Conservation (phyloP, 2,113 vertebrate species). For the Eonycteris spelaea region DNA sequence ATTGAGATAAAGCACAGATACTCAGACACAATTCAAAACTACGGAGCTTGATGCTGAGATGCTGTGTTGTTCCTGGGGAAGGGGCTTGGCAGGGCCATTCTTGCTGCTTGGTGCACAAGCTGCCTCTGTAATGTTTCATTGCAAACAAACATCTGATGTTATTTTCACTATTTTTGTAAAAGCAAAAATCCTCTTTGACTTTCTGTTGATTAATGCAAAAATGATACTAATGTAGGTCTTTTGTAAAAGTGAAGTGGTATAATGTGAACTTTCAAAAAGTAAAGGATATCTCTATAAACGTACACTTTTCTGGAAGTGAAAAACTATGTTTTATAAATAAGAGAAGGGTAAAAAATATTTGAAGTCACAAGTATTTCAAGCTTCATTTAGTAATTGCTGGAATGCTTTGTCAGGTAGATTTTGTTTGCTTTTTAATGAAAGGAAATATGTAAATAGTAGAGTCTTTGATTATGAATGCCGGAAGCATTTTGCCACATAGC, state of each 20-base stretch:
- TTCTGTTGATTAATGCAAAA: not conserved
- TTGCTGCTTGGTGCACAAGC: not conserved
- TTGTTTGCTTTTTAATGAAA: conserved; percentile 46
- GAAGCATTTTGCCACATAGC: conserved; percentile 43
- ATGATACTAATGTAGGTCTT: not conserved
- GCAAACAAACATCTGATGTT: not conserved
- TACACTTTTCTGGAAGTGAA: not conserved
- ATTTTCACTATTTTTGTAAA: not conserved
- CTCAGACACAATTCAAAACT: too few relatives aligned
- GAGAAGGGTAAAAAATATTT: conserved; percentile 23
- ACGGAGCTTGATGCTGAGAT: too few relatives aligned
- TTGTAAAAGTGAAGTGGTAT: not conserved
- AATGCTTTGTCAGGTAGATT: conserved; percentile 27
- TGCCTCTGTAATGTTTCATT: not conserved
- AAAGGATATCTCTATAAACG: not conserved
- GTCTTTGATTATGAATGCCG: conserved; percentile 16
- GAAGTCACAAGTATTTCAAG: conserved; percentile 40
- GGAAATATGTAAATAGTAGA: conserved; percentile 3
- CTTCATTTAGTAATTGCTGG: conserved; percentile 31
- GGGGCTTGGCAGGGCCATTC: not conserved
- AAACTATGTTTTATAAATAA: conserved; percentile 42
- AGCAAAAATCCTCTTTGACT: not conserved
- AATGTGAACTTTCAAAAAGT: not conserved
- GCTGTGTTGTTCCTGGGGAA: not conserved
- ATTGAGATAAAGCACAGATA: not conserved